Evolutionary conservation across 35 echinoderm and acorn worm species (phyloP), one percentile per base, ranked within the genome.

Genomic region (Apostichopus californicus): DNA sequence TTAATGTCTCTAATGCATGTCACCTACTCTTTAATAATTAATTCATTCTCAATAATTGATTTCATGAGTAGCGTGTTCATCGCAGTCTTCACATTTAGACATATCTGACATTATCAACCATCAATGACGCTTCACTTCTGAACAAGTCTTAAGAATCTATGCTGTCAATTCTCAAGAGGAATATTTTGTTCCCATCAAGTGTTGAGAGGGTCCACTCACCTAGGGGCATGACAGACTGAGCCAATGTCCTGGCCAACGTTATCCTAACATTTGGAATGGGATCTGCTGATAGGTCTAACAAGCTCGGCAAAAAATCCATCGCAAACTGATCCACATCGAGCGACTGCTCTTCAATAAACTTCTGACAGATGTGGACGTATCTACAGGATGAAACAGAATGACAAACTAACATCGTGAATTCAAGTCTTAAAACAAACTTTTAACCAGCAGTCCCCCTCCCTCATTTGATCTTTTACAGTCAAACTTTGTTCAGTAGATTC

Each of bases 361-460:
- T 94, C 71, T 99, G 97, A 91, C 97, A 99, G 0, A 99, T 93
- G 78, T 99, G 97, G 26, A 82, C 92, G 95, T 79, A 99, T 58
- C 97, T 99, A 72, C 13, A 77, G 22, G 13, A 18, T n/a, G 81
- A 83, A 53, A 68, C 24, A 25, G 24, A 25, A 25, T 25, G 24
- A 25, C 24, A 25, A 18, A 1, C 1, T 68, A 68, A 14, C 6
- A 68, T 17, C 11, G 18, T 68, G 64, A 68, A 68, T 68, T 11
- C 2, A 68, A 68, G 9, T 18, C 34, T 68, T 68, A 9, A 11
- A 11, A 0, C 64, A 68, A 14, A 8, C 8, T 17, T 68, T 25
- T 4, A 18, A 68, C 24, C 24, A 25, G 24, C 64, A 68, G 64
- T 11, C 64, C 64, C 8, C 0, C 18, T 68, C 64, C 64, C 18